Evolutionary conservation across 2,797 vertebrate species (phyloP), one percentile per base, ranked within the genome.

Genomic region (Danio albolineatus): DNA sequence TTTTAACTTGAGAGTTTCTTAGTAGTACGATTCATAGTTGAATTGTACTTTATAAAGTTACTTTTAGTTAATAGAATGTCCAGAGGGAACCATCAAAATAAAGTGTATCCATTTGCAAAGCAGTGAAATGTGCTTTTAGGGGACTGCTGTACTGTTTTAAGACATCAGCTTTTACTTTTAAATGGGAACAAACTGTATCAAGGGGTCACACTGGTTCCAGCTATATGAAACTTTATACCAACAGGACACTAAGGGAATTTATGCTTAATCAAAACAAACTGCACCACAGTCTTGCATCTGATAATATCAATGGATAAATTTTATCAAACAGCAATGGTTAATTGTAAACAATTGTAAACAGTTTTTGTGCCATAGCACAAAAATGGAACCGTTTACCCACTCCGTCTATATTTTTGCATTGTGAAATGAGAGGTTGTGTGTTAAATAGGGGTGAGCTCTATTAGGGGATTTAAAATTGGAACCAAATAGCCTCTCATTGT

Each of bases 381-480:
- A 17, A 49, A 51, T 41, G 16, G 0, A 61, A n/a, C 13, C 16
- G 51, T 60, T n/a, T 61, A 53, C 38, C 36, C 36, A 19, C 44
- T 36, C 44, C 0, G 10, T 69, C 16, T 59, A 16, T 71, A 43
- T 60, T 53, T 77, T 60, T 51, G 56, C 66, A n/a, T 61, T 60
- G 44, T 51, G 56, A 70, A 78, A 78, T 21, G n/a, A 60, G 44
- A 43, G 64, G 64, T 51, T 43, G 17, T 43, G 60, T 36, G 44
- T 70, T 61, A 13, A 60, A 69, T 71, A 59, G 64, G 56, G 56
- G 76, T 70, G 56, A 71, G 76, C 39, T 61, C 53, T 28, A 67
- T 77, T 78, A 60, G 36, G 54, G 10, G 65, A 44, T 78, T 48
- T 60, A 69, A 78, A 78, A 60, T 54, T 78, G 76, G 67, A 79